Evolutionary conservation across 1,140 invertebrate genomes (phyloP).

Genomic region (Venturia canescens): DNA sequence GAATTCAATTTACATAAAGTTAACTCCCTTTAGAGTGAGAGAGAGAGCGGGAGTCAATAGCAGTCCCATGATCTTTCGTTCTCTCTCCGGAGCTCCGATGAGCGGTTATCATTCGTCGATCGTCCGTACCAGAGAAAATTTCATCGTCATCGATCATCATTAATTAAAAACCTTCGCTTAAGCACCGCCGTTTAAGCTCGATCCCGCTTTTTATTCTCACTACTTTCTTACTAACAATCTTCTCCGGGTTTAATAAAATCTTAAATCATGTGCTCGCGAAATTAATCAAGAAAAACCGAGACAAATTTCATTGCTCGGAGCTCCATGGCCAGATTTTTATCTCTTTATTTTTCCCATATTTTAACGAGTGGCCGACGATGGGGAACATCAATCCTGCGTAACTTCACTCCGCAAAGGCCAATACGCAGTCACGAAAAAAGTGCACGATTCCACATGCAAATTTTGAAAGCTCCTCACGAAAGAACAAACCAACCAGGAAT

Average conservation of each 20-base stretch:
- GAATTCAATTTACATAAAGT: slow-evolving; percentile 54
- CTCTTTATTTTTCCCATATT: neutral
- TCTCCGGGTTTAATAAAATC: neutral
- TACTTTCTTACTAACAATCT: neutral
- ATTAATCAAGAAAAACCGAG: neutral
- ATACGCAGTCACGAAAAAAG: too few relatives aligned
- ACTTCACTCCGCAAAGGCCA: too few relatives aligned
- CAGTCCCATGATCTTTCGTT: neutral
- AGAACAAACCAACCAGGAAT: too few relatives aligned
- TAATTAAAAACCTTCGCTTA: slow-evolving; percentile 38
- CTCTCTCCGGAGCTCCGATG: neutral
- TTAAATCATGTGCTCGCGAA: neutral
- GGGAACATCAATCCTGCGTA: too few relatives aligned
- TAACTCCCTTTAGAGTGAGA: slow-evolving; percentile 44
- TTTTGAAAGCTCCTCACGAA: too few relatives aligned
- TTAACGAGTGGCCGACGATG: neutral
- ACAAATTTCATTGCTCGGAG: neutral
- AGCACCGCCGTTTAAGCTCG: neutral
- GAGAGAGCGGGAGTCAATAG: neutral
- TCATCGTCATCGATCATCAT: slow-evolving; percentile 39
- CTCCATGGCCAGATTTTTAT: neutral
- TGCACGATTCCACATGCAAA: too few relatives aligned
- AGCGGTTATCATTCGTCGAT: slow-evolving; percentile 17
- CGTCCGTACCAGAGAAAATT: slow-evolving; percentile 9
- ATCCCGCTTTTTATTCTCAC: neutral